These are phyloP conservation scores for Linhomoeus sp. DNA, from an alignment of 2,888 invertebrate genomes.

Conservation along the genomic window DNA sequence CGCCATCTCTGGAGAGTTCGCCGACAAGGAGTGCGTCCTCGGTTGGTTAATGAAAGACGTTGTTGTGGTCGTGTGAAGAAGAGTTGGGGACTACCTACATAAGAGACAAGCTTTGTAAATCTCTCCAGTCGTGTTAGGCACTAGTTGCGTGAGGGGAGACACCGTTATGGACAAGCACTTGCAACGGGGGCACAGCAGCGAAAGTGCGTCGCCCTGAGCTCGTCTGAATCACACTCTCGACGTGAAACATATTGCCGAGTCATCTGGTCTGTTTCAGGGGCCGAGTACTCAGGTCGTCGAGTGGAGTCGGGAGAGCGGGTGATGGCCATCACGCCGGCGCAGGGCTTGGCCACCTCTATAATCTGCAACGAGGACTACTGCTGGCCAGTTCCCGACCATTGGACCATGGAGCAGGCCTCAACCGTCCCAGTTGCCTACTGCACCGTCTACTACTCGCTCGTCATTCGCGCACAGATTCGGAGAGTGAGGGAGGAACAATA, in stretches of 20 bases:
- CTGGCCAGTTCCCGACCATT: constrained; percentile 27
- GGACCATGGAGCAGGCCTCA: constrained; percentile 32
- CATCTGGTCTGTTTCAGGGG: constrained; percentile 15
- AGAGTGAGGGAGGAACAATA: too few species aligned
- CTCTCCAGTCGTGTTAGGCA: too few species aligned
- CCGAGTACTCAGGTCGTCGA: constrained; percentile 25
- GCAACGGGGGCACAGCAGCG: too few species aligned
- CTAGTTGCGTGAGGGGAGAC: too few species aligned
- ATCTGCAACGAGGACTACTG: constrained; percentile 44
- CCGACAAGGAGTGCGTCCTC: constrained; percentile 60
- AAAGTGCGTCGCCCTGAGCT: too few species aligned
- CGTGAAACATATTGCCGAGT: too few species aligned
- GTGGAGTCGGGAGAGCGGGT: constrained; percentile 45
- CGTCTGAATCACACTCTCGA: too few species aligned
- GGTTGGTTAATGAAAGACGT: too few species aligned
- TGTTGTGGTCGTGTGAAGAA: too few species aligned
- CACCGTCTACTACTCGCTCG: constrained; percentile 55
- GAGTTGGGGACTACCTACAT: too few species aligned
- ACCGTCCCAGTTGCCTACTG: constrained; percentile 30
- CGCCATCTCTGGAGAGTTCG: constrained; percentile 57
- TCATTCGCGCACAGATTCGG: constrained; percentile 58
- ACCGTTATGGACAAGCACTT: too few species aligned
- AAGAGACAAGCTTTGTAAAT: too few species aligned
- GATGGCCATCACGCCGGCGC: constrained; percentile 77
- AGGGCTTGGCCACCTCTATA: constrained; percentile 64